A percentile compares a stretch with the other conserved stretches of the same genome.
phyloP scores from a whole-genome alignment of 2,113 vertebrate species.

The Asarcornis scutulata region DNA sequence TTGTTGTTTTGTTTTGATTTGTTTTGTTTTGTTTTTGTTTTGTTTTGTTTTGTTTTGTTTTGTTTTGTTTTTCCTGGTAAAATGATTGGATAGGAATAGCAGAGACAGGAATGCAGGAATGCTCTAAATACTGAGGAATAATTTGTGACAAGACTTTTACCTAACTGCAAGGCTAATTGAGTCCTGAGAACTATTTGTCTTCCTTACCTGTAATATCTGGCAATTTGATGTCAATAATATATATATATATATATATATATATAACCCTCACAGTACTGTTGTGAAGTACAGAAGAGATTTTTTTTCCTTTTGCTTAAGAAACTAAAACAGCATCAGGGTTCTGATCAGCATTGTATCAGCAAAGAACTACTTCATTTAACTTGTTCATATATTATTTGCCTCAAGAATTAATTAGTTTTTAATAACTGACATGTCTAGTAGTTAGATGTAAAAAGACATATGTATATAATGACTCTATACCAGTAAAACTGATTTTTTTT shows the following conservation, averaged over 20 bases:
- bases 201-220: neutral
- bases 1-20: no score
- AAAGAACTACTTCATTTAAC: neutral
- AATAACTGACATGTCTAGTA: neutral
- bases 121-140: neutral
- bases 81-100: neutral
- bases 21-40: no score
- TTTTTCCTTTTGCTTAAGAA: neutral
- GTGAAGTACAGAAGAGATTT: neutral
- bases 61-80: neutral
- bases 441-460: neutral
- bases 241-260: no score
- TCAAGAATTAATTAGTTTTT: neutral
- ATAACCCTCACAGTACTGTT: neutral
- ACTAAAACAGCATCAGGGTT: neutral
- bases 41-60: no score
- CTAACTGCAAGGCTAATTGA: neutral
- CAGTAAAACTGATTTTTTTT: neutral
- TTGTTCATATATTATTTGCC: neutral
- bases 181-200: neutral
- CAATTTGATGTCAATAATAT: neutral
- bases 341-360: neutral
- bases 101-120: neutral
- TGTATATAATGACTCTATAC: neutral
- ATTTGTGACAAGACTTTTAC: neutral